These are phyloP conservation scores for Thalassoma bifasciatum DNA, from an alignment of 2,113 vertebrate species.

Conservation along the genomic window DNA sequence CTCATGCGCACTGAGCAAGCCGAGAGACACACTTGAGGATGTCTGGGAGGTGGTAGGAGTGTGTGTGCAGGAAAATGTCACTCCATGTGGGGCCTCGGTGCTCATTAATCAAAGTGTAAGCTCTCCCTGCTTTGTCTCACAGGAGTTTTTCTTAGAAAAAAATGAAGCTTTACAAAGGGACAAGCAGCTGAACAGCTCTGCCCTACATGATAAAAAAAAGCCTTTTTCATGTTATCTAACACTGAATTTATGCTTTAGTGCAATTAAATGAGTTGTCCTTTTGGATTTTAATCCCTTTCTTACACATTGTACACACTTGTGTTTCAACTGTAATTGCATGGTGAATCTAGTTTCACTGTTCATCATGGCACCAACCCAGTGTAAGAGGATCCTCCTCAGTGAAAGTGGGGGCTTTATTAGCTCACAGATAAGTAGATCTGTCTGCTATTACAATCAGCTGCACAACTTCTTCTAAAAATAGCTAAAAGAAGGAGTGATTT, in stretches of 20 bases:
- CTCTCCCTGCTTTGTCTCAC: slow-evolving; percentile 19
- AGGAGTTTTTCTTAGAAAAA: slow-evolving; percentile 23
- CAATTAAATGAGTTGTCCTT: slow-evolving; percentile 39
- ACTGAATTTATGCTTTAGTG: no score
- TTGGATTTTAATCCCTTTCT: slow-evolving; percentile 22
- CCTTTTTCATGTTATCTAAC: no score
- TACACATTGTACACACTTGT: slow-evolving; percentile 15
- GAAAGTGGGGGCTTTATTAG: slow-evolving; percentile 58
- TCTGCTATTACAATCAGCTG: slow-evolving; percentile 43
- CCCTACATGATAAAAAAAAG: slow-evolving; percentile 19
- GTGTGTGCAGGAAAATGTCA: slow-evolving; percentile 29
- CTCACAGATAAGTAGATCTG: slow-evolving; percentile 55
- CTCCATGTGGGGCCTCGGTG: slow-evolving; percentile 15
- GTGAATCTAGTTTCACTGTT: slow-evolving; percentile 7
- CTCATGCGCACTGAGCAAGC: slow-evolving; percentile 28
- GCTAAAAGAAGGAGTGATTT: slow-evolving; percentile 44
- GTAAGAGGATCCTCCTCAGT: slow-evolving; percentile 52
- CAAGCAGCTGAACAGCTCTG: slow-evolving; percentile 11
- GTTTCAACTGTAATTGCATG: not conserved
- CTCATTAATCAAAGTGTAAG: slow-evolving; percentile 50
- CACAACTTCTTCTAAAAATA: slow-evolving; percentile 70
- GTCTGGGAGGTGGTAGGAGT: slow-evolving; percentile 16
- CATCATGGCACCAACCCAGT: slow-evolving; percentile 25
- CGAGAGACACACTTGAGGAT: slow-evolving; percentile 30
- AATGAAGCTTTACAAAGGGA: slow-evolving; percentile 21